Conservation (phyloP, 2,888 invertebrate genomes). For the Tetheella fluctuosa region DNA sequence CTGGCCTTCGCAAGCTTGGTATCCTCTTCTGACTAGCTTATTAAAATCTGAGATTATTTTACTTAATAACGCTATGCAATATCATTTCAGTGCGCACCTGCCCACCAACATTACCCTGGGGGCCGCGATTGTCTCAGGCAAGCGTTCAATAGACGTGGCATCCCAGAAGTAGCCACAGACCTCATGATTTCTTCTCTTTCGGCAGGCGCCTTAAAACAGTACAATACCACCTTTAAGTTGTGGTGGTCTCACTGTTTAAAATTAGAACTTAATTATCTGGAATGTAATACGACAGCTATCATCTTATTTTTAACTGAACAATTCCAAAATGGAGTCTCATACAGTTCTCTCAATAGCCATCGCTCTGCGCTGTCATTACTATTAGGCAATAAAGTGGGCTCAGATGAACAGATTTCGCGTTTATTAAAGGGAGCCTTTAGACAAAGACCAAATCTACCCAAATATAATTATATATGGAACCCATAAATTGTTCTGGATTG, state of each 20-base stretch:
- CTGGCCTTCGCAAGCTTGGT: conserved; percentile 15
- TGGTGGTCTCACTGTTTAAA: conserved; percentile 23
- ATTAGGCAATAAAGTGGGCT: conserved; percentile 29
- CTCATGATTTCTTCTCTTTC: conserved; percentile 27
- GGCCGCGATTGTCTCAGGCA: conserved; percentile 22
- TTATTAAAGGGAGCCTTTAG: conserved; percentile 12
- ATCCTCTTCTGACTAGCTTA: conserved; percentile 4
- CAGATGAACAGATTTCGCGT: conserved; percentile 18
- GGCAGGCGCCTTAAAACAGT: conserved; percentile 21
- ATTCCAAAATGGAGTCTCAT: conserved; percentile 30
- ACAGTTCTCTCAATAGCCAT: conserved; percentile 35
- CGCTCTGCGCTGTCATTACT: conserved; percentile 39
- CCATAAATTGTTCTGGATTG: conserved; percentile 32
- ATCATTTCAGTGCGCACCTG: conserved; percentile 19
- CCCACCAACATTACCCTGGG: background rate
- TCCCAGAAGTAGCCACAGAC: conserved; percentile 13
- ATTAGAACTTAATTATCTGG: background rate
- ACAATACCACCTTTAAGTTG: conserved; percentile 20
- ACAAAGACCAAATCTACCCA: conserved; percentile 32
- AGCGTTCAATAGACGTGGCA: conserved; percentile 19
- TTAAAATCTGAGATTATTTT: background rate
- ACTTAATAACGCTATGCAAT: background rate
- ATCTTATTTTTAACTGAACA: conserved; percentile 28
- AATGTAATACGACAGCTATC: background rate
- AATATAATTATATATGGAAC: conserved; percentile 38